Evolutionary conservation across 2,888 invertebrate genomes (phyloP).

Genomic region (Nebria brevicollis): DNA sequence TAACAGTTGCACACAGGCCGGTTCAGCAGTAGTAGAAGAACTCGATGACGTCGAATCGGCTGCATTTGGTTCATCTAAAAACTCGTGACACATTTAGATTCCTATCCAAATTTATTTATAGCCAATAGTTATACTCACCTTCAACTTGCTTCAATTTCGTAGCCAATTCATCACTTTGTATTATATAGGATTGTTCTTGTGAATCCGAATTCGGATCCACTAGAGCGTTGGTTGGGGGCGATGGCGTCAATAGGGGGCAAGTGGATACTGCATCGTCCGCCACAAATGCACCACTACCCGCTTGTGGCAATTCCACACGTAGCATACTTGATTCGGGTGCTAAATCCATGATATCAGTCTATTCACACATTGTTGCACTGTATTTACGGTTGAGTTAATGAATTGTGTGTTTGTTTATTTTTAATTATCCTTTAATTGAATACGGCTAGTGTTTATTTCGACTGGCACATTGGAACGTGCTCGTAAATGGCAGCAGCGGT

Average conservation of each 20-base stretch:
- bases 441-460: slow-evolving; percentile 16
- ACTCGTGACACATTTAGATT: not conserved
- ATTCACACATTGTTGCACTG: slow-evolving; percentile 14
- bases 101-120: not conserved
- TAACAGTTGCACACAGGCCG: slow-evolving; percentile 59
- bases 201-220: slow-evolving; percentile 59
- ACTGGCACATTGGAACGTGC: slow-evolving; percentile 23
- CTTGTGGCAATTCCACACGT: slow-evolving; percentile 55
- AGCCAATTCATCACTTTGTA: slow-evolving; percentile 58
- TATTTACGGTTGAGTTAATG: not conserved
- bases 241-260: slow-evolving; percentile 62
- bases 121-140: slow-evolving; percentile 53
- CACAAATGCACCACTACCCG: slow-evolving; percentile 60
- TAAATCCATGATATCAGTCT: slow-evolving; percentile 33
- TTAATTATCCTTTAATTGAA: slow-evolving; percentile 33
- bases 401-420: slow-evolving; percentile 15
- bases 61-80: slow-evolving; percentile 56
- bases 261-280: slow-evolving; percentile 62
- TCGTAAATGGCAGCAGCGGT: slow-evolving; percentile 35
- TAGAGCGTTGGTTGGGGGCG: slow-evolving; percentile 62
- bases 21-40: slow-evolving; percentile 69
- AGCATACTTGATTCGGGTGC: slow-evolving; percentile 54
- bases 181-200: slow-evolving; percentile 55
- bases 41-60: slow-evolving; percentile 72
- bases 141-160: slow-evolving; percentile 60